Percentiles rank a stretch among this genome's conserved stretches.
phyloP scores from a whole-genome alignment of 2,888 invertebrate species.

The Halictus ligatus region DNA sequence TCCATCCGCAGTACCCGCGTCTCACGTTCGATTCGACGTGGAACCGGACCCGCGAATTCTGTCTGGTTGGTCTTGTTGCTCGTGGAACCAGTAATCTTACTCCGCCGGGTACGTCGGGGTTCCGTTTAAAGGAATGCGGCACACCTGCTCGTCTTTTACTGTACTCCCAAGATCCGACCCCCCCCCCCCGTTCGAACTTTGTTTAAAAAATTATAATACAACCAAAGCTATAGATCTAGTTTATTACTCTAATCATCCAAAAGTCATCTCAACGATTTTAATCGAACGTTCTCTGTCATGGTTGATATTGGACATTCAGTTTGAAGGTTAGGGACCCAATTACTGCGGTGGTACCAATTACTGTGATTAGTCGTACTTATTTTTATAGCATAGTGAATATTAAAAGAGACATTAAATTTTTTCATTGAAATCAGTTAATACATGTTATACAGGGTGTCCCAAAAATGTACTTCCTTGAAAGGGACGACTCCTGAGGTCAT shows the following conservation, averaged over 20 bases:
- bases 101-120: conserved; percentile 41
- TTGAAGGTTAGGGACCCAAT: not conserved
- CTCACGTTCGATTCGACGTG: conserved; percentile 12
- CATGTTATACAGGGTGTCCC: too few relatives aligned
- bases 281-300: not conserved
- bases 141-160: conserved; percentile 65
- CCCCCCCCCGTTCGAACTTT: not conserved
- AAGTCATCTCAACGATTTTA: not conserved
- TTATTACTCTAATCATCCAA: not conserved
- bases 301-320: not conserved
- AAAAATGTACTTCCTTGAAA: too few relatives aligned
- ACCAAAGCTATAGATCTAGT: not conserved
- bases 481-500: too few relatives aligned
- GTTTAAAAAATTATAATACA: not conserved
- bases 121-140: conserved; percentile 62
- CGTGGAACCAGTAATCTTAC: conserved; percentile 37
- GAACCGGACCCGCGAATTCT: conserved; percentile 36
- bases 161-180: conserved; percentile 37
- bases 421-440: too few relatives aligned
- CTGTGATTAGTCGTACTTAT: too few relatives aligned
- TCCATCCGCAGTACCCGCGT: not conserved
- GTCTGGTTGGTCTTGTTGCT: conserved; percentile 26
- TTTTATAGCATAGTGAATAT: too few relatives aligned
- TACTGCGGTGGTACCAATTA: too few relatives aligned
- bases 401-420: too few relatives aligned